Evolutionary conservation across 2,113 vertebrate genomes (phyloP), one percentile per base, ranked within the genome.

Genomic region (Eclectus roratus): DNA sequence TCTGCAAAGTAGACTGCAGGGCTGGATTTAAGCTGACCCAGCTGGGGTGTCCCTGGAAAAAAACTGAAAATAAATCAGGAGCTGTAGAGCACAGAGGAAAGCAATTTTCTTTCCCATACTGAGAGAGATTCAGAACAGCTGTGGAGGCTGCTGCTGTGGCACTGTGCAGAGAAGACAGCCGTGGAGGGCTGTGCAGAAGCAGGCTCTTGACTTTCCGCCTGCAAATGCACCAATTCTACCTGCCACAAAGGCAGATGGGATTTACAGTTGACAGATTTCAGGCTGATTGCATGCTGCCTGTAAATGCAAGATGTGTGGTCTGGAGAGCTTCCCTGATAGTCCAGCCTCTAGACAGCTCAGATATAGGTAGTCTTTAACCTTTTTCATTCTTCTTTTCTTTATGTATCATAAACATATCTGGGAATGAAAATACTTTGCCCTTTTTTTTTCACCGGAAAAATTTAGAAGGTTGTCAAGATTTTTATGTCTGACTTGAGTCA

Each of bases 11-110:
- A 78, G 33, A 49, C 49, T 80, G 68, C 68, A 80, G 55, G 72
- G 31, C 49, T 93, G 71, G 33, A 47, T 95, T 94, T 64, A 79
- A 87, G 70, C 23, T 91, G 78, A 81, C 78, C 84, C 91, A 89
- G 43, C 60, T 90, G 91, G 64, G 83, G n/a, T 73, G 28, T 71
- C 55, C 35, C 35, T 60, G 46, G 33, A 74, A 94, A 69, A 93
- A 93, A 86, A 74, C 27, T 2, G 16, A 35, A 92, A 60, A 74
- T 77, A 83, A 88, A 96, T 88, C n/a, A 78, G 64, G 60, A 86
- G 55, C 31, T 80, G 85, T 73, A 74, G 50, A 70, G 39, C n/a
- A 77, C 39, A 80, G 6, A 80, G 43, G 56, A 94, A 80, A 88
- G 23, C 35, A 66, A 52, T 84, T 68, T 92, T 93, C 68, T 66